Evolutionary conservation across 2,797 vertebrate genomes (phyloP), one percentile per base, ranked within the genome.

Genomic region (Hemibagrus guttatus): DNA sequence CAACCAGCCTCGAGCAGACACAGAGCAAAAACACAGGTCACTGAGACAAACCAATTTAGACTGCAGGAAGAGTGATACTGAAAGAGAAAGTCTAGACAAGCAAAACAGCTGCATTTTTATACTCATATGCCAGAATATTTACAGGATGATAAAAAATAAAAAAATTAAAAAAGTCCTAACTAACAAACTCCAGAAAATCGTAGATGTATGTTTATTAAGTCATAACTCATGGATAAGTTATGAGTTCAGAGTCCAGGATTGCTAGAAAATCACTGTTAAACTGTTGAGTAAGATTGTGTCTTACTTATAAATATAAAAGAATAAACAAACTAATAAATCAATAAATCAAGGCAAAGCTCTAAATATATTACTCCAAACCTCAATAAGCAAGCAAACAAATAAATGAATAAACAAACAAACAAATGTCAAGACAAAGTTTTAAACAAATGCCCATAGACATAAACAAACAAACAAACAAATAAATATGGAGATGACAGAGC

Each of bases 1-100:
- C 90, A 91, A 56, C 49, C 81, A 88, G 80, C 72, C 84, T 74
- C 66, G 14, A 81, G 66, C n/a, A 39, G 69, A 80, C 71, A 82
- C 2, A 28, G 58, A 63, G 78, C 35, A 49, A 64, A 87, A 66
- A 75, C 84, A 88, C 85, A 84, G n/a, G 71, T 81, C 66, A 85
- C 84, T 84, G 52, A 84, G 61, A 68, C 64, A n/a, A 64, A 39
- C 49, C 28, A 85, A 78, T 66, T 85, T 85, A 76, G 31, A 75
- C 42, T 19, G 52, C 2, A 64, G 9, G 80, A 68, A 68, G 28
- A 75, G 39, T 58, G 16, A 42, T 46, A 86, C 2, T 8, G 7
- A 49, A 28, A 82, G 23, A 39, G 14, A 52, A 46, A 66, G 16
- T 19, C n/a, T 28, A 31, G 39, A 72, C 69, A 52, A 75, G 46